These are phyloP conservation scores for Diadegma fenestrale DNA, from an alignment of 2,888 invertebrate species.

Conservation along the genomic window DNA sequence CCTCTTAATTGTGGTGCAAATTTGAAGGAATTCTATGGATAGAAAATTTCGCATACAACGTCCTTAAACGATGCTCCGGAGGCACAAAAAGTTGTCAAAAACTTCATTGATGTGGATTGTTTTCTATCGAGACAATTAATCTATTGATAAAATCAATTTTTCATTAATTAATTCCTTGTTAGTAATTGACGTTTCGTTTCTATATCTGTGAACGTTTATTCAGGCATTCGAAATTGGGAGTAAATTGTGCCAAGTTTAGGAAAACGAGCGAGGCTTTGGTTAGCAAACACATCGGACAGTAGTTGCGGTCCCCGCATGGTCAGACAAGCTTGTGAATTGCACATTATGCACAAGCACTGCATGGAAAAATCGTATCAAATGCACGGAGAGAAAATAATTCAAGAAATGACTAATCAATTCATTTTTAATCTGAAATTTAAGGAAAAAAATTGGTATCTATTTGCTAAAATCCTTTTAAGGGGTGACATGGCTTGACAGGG, in stretches of 20 bases:
- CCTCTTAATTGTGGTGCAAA: too few relatives aligned
- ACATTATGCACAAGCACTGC: background rate
- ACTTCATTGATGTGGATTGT: background rate
- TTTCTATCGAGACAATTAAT: background rate
- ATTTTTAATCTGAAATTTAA: too few relatives aligned
- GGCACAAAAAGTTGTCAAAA: background rate
- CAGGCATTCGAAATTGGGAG: background rate
- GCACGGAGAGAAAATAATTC: too few relatives aligned
- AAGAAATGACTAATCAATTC: too few relatives aligned
- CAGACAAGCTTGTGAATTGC: conserved; percentile 13
- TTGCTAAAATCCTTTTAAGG: too few relatives aligned
- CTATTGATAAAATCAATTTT: background rate
- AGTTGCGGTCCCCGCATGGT: conserved; percentile 35
- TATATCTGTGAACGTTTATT: too few relatives aligned
- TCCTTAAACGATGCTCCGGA: background rate
- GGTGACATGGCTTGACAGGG: too few relatives aligned
- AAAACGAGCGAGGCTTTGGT: background rate
- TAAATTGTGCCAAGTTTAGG: background rate
- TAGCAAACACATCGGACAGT: conserved; percentile 23
- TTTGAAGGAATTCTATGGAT: too few relatives aligned
- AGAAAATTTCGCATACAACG: too few relatives aligned
- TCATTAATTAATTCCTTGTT: background rate
- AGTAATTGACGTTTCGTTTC: background rate
- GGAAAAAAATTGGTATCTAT: too few relatives aligned
- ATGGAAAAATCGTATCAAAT: background rate